Evolutionary conservation across 2,888 invertebrate genomes (phyloP), one percentile per base, ranked within the genome.

Genomic region (Eristalinus sepulchralis): DNA sequence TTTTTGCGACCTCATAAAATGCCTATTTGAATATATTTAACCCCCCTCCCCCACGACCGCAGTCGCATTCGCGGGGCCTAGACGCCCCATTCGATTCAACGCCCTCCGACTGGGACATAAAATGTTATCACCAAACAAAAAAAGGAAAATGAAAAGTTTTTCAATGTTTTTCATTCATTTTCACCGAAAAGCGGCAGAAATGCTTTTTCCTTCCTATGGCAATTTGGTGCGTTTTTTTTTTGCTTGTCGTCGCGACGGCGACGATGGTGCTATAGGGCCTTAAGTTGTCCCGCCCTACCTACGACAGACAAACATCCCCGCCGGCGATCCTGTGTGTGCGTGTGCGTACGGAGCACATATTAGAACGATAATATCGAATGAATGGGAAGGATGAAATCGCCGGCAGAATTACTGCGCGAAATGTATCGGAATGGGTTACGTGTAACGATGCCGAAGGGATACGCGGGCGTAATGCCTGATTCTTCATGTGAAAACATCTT

Each of bases 11-110:
- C 78, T 83, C 71, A 86, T 83, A 79, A 86, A 83, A 86, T 63
- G 86, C 86, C 86, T 86, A 86, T 86, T 86, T 86, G 83, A 86
- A 86, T 83, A 83, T 77, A 86, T 86, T 81, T 71, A n/a, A 71
- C 70, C 64, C 66, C 17, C 75, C 62, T 63, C 72, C 13, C 75
- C 66, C 68, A 67, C 72, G 31, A 11, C 24, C 63, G 57, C 20
- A 27, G 27, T 57, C 72, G 75, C 60, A 53, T 53, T 79, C 64
- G 55, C 27, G 34, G n/a, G 22, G 10, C 62, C 31, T 59, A 57
- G 13, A 57, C 13, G 17, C 39, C 10, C 39, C 10, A 33, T 47
- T 17, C 22, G 9, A 6, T 6, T 34, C 34, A 10, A 1, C 34
- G 34, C 6, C n/a, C 34, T 22, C 27, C 31, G 10, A 71, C 70